Conservation (phyloP, 2,888 invertebrate genomes). For the Noctua fimbriata region DNA sequence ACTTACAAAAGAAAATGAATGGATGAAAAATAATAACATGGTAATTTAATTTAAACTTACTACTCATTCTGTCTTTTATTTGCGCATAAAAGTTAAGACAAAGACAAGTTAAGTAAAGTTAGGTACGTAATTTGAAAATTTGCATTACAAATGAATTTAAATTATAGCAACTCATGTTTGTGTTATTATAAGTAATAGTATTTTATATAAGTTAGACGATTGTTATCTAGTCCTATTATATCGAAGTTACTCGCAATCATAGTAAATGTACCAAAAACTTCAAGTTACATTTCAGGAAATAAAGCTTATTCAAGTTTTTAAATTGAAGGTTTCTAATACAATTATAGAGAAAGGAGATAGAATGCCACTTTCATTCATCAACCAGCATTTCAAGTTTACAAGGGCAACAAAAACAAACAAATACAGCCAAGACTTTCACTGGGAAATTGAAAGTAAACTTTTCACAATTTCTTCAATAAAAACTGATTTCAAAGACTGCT, state of each 20-base stretch:
- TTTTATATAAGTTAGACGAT: not conserved
- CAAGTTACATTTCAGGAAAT: not conserved
- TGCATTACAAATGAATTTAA: slow-evolving; percentile 18
- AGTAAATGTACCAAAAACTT: not conserved
- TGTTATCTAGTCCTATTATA: not conserved
- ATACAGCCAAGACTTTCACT: slow-evolving; percentile 25
- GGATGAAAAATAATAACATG: not conserved
- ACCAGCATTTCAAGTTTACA: not conserved
- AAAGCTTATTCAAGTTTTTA: not conserved
- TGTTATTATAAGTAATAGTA: not conserved
- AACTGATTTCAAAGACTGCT: not conserved
- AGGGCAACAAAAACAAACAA: slow-evolving; percentile 7
- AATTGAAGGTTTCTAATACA: not conserved
- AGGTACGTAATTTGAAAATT: not conserved
- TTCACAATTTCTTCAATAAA: slow-evolving; percentile 10
- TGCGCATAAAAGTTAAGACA: not conserved
- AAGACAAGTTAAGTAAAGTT: not conserved
- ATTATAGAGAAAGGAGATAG: not conserved
- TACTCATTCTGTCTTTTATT: slow-evolving; percentile 5
- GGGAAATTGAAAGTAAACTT: slow-evolving; percentile 20
- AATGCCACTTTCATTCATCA: slow-evolving; percentile 32
- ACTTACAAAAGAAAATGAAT: not conserved
- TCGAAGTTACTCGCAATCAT: not conserved
- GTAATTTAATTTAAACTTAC: slow-evolving; percentile 10
- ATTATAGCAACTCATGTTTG: not conserved